Percentiles rank a stretch among this genome's conserved stretches.
These are phyloP conservation scores for Speoplatyrhinus poulsoni DNA, from an alignment of 2,113 vertebrate species.

Conservation along the genomic window DNA sequence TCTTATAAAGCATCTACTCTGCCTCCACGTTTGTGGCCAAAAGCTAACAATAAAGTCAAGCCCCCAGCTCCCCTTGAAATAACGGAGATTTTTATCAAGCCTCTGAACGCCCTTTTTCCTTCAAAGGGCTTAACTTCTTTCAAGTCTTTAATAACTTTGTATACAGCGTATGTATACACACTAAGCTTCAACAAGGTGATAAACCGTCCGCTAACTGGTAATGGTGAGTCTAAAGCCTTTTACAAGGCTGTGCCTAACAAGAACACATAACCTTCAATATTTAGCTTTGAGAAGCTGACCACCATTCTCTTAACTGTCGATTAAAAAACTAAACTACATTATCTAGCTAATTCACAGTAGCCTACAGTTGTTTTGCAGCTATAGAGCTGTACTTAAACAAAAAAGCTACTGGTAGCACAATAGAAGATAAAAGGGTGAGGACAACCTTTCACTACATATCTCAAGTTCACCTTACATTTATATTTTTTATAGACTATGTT, in stretches of 20 bases:
- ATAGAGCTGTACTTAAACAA: too few relatives aligned
- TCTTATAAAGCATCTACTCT: slow-evolving; percentile 55
- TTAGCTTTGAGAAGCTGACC: neutral
- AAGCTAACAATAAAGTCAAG: slow-evolving; percentile 53
- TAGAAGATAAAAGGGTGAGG: too few relatives aligned
- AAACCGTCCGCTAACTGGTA: slow-evolving; percentile 45
- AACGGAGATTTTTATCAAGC: slow-evolving; percentile 54
- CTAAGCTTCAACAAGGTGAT: slow-evolving; percentile 63
- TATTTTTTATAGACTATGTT: too few relatives aligned
- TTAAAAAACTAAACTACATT: too few relatives aligned
- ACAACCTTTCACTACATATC: too few relatives aligned
- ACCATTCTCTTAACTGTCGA: too few relatives aligned
- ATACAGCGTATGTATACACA: slow-evolving; percentile 53
- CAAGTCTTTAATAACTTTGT: slow-evolving; percentile 62
- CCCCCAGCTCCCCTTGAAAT: slow-evolving; percentile 47
- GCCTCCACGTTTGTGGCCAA: slow-evolving; percentile 52
- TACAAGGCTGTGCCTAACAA: slow-evolving; percentile 17
- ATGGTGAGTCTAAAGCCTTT: slow-evolving; percentile 43
- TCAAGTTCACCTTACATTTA: too few relatives aligned
- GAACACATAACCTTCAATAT: slow-evolving; percentile 39
- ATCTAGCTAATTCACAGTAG: too few relatives aligned
- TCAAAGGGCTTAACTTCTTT: slow-evolving; percentile 52
- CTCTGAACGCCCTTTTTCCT: slow-evolving; percentile 53
- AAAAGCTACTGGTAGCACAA: too few relatives aligned
- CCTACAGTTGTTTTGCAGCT: too few relatives aligned